These are phyloP conservation scores for Lonchura striata DNA, from an alignment of 2,113 vertebrate species.

Conservation along the genomic window DNA sequence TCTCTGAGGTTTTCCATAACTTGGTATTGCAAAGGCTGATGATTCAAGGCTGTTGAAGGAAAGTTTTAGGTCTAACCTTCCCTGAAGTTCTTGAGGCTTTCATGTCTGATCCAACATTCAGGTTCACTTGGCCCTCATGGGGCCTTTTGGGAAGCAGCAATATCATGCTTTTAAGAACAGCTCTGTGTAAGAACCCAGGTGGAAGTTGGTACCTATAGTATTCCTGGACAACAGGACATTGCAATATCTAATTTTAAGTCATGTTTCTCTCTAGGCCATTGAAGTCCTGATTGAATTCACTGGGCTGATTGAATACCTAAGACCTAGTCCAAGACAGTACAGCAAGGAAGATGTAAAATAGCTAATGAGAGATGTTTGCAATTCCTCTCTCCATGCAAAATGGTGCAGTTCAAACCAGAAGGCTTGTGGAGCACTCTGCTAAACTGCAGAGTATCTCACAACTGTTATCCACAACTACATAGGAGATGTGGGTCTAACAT, in stretches of 20 bases:
- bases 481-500: neutral
- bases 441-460: neutral
- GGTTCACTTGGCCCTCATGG: fast-evolving
- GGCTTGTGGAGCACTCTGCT: neutral
- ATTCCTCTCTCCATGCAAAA: neutral
- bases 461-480: neutral
- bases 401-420: neutral
- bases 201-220: neutral
- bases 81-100: neutral
- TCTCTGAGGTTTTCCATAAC: neutral
- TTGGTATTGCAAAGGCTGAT: neutral
- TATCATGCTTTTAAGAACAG: neutral
- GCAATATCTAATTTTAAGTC: neutral
- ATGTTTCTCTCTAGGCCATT: neutral
- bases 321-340: neutral
- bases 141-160: neutral
- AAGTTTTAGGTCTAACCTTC: neutral
- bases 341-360: neutral
- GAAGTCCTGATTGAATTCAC: neutral
- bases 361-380: neutral
- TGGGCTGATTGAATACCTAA: neutral
- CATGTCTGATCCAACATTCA: neutral
- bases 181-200: neutral
- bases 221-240: neutral
- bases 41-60: neutral